Conservation (phyloP, 37 sponge, comb jelly and placozoan genomes). For the Chondrilla cf. caribensis region DNA sequence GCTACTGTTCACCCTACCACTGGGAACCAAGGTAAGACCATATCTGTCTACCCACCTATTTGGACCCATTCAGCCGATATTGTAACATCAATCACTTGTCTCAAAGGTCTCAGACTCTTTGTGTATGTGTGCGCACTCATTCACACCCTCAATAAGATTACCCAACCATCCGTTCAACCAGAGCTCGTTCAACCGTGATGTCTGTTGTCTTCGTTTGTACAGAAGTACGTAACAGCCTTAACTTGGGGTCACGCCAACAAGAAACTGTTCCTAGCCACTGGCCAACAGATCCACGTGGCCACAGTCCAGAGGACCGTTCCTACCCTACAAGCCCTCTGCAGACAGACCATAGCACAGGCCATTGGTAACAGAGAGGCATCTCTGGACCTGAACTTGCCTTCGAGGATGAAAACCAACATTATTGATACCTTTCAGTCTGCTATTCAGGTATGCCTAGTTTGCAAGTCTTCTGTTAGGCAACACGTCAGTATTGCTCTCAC, state of each 20-base stretch:
- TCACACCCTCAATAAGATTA: no score
- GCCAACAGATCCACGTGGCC: slow-evolving; percentile 64
- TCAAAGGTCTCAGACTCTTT: neutral
- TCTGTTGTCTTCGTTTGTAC: neutral
- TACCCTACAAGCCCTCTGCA: slow-evolving; percentile 66
- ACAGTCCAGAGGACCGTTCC: slow-evolving; percentile 57
- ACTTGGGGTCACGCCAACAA: slow-evolving; percentile 78
- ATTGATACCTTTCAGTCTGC: slow-evolving; percentile 49
- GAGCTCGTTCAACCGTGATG: no score
- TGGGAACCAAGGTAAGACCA: slow-evolving; percentile 69
- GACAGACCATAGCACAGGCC: slow-evolving; percentile 31
- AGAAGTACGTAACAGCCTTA: slow-evolving; percentile 83
- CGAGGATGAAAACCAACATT: slow-evolving; percentile 56
- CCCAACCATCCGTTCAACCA: no score
- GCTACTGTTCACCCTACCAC: slow-evolving; percentile 75
- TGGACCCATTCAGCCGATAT: neutral
- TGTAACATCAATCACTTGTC: neutral
- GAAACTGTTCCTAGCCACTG: slow-evolving; percentile 80
- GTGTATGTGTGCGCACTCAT: neutral
- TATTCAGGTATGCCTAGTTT: slow-evolving; percentile 61
- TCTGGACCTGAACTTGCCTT: slow-evolving; percentile 59
- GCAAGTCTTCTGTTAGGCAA: no score
- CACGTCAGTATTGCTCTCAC: no score
- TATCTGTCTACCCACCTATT: neutral
- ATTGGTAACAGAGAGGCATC: slow-evolving; percentile 43